Percentiles rank a stretch among this genome's conserved stretches.
phyloP scores from a whole-genome alignment of 2,113 vertebrate species.

The Colius striatus region DNA sequence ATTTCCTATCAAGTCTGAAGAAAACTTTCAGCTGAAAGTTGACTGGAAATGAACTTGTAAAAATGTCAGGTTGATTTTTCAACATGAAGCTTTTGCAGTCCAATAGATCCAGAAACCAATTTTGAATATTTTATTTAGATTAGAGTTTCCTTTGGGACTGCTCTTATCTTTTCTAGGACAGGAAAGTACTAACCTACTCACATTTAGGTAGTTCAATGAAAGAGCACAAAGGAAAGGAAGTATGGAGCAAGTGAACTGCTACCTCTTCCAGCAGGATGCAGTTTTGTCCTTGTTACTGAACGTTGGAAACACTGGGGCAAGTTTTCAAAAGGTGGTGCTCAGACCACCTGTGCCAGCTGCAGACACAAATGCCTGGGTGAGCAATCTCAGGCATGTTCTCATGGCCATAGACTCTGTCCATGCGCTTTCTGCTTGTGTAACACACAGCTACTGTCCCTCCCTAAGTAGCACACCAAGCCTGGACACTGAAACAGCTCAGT shows the following conservation, averaged over 20 bases:
- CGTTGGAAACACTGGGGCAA: not conserved
- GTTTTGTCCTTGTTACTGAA: not conserved
- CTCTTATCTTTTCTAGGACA: not conserved
- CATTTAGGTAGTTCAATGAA: not conserved
- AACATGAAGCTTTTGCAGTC: not conserved
- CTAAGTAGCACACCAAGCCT: not conserved
- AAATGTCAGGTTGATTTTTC: not conserved
- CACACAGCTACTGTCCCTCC: too few relatives aligned
- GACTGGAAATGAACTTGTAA: not conserved
- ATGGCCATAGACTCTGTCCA: too few relatives aligned
- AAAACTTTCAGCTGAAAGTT: not conserved
- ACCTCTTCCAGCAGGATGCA: not conserved
- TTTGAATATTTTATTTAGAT: not conserved
- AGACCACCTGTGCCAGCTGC: not conserved
- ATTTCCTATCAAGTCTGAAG: not conserved
- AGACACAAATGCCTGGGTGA: not conserved
- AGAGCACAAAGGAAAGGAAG: not conserved
- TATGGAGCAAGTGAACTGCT: rapidly evolving
- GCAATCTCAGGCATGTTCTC: not conserved
- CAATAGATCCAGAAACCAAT: not conserved
- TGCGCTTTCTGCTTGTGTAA: rapidly evolving
- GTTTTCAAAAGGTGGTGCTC: not conserved
- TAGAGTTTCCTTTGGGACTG: not conserved
- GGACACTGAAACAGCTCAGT: not conserved
- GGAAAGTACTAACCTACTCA: not conserved